Base-by-base conservation (phyloP, 2,113 vertebrate genomes). In the Emydura subglobosa region DNA sequence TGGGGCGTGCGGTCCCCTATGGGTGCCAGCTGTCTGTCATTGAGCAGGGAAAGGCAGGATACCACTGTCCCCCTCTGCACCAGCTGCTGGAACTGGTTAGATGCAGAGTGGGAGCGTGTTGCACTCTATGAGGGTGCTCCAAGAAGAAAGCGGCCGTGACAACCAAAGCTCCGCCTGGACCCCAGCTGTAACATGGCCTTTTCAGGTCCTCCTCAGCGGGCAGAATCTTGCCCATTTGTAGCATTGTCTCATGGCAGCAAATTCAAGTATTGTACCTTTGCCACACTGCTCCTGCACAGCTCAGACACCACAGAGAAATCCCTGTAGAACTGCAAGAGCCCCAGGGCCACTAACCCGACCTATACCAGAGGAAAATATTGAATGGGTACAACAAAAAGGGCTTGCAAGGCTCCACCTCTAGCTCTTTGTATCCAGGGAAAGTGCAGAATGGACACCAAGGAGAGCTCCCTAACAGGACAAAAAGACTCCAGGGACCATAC, bases 1-100 rank as follows among this genome's bases (percentile, higher is more conserved):
- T 29, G 54, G 8, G 0, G 5, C 21, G 0, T 74, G 54, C 1
- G 68, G 68, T n/a, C 7, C 55, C 72, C 3, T 1, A 78, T 42
- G 31, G 34, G 10, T 21, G 84, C 34, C 89, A 22, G 89, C n/a
- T 19, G 93, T 94, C 3, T 17, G 29, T 81, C 53, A 50, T 2
- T 39, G 34, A 87, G 49, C 31, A n/a, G 61, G 19, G 44, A 61
- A 8, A 39, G 81, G 91, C 31, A 90, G 1, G 1, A 2, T 44
- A 5, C 0, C 16, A 17, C 51, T 90, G 39, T 74, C 19, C 22
- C 31, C 72, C 3, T 21, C 72, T 74, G 72, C 21, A 74, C 39
- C 22, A 74, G 39, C 61, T 34, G 61, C 34, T 31, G 34, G 14
- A 74, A 74, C 10, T 74, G 39, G 19, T 24, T 42, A 74, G 19